phyloP scores from a whole-genome alignment of 1,140 invertebrate species.

The Anastrepha obliqua region DNA sequence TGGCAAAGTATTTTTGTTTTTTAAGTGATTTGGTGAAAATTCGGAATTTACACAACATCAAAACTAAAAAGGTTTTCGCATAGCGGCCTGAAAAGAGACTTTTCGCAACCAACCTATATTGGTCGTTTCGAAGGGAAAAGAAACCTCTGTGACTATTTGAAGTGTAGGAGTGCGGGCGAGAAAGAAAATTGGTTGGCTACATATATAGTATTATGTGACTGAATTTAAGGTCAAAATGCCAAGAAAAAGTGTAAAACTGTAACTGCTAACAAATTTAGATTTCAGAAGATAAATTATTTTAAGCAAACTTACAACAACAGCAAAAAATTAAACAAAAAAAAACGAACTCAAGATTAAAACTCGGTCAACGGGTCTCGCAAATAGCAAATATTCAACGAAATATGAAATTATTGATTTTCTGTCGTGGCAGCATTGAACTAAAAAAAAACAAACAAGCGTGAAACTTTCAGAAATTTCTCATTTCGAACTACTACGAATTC shows the following conservation, averaged over 20 bases:
- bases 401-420: conserved; percentile 47
- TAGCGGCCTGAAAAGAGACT: background rate
- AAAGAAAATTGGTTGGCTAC: background rate
- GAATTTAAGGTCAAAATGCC: background rate
- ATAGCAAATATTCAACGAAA: conserved; percentile 21
- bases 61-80: background rate
- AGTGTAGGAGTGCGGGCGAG: conserved; percentile 37
- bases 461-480: background rate
- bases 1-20: background rate
- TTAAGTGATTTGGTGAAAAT: background rate
- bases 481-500: background rate
- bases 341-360: background rate
- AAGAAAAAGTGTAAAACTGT: background rate
- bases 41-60: background rate
- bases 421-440: background rate
- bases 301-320: background rate
- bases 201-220: background rate
- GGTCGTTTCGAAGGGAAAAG: background rate
- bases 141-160: background rate
- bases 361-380: conserved; percentile 34
- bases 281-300: background rate
- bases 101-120: background rate
- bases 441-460: background rate
- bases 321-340: background rate
- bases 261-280: background rate